phyloP scores from a whole-genome alignment of 2,888 invertebrate genomes.

The Phaedon cochleariae region DNA sequence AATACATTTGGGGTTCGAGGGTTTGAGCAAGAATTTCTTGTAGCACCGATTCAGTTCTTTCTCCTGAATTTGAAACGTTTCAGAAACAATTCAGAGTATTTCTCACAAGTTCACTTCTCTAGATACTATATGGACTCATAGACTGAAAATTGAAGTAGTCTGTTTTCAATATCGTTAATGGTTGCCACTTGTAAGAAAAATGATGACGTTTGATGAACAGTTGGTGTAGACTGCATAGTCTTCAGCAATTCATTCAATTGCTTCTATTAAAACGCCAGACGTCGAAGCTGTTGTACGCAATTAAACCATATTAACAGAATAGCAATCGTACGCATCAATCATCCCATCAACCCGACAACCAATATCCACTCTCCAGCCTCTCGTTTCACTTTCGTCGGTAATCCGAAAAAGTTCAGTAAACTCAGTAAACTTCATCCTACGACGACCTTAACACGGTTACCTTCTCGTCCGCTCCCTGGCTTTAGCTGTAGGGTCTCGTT shows the following conservation, averaged over 20 bases:
- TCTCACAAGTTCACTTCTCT: no score
- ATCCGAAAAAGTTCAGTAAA: conserved; percentile 22
- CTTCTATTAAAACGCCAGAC: conserved; percentile 4
- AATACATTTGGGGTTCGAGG: no score
- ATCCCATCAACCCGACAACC: background rate
- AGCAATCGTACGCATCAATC: background rate
- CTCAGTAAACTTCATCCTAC: conserved; percentile 21
- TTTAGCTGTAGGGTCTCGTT: conserved; percentile 13
- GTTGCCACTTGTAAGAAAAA: no score
- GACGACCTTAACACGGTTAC: conserved; percentile 48
- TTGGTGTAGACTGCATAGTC: no score
- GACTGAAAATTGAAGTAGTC: no score
- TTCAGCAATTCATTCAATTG: background rate
- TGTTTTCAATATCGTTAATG: no score
- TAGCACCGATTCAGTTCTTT: no score
- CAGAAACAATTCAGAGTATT: no score
- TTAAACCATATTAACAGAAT: conserved; percentile 1
- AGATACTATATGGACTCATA: no score
- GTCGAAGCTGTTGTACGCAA: background rate
- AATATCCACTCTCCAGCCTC: background rate
- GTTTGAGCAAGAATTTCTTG: no score
- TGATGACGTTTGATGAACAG: no score
- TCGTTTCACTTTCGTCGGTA: conserved; percentile 10
- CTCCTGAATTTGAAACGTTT: no score
- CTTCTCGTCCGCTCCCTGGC: conserved; percentile 25